Evolutionary conservation across 2,888 invertebrate species (phyloP).

Genomic region (Clitarchus hookeri): DNA sequence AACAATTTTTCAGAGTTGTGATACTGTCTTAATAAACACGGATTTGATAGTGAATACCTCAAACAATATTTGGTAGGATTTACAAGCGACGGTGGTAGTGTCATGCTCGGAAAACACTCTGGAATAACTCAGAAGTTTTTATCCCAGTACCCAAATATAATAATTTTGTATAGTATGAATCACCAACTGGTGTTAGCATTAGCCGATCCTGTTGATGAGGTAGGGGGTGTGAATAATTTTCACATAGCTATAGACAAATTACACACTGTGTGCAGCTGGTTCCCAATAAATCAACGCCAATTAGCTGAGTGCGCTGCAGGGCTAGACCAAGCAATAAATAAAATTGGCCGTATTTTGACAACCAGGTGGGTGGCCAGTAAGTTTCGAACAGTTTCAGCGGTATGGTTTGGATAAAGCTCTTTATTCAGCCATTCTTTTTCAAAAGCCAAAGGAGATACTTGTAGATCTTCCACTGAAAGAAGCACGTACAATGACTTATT

Average conservation of each 20-base stretch:
- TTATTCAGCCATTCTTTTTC: neutral
- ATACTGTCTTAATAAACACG: neutral
- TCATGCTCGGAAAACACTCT: neutral
- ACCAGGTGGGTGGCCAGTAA: too few relatives aligned
- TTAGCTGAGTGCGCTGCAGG: too few relatives aligned
- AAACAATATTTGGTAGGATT: neutral
- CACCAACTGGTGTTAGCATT: neutral
- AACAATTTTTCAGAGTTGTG: slow-evolving; percentile 1
- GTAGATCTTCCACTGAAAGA: neutral
- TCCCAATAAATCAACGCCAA: too few relatives aligned
- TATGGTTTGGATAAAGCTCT: too few relatives aligned
- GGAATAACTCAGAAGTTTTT: neutral
- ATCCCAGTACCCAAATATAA: neutral
- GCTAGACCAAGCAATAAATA: too few relatives aligned
- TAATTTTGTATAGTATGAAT: slow-evolving; percentile 7
- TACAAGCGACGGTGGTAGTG: slow-evolving; percentile 12
- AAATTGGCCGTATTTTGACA: too few relatives aligned
- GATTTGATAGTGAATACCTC: slow-evolving; percentile 1
- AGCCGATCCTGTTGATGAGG: neutral
- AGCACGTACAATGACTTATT: neutral
- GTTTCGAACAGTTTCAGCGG: too few relatives aligned
- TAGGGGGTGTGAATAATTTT: neutral
- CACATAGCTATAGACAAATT: neutral
- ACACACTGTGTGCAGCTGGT: neutral
- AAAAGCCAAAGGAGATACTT: neutral